Conservation (phyloP, 2,797 vertebrate species). For the Buceros bicornis region DNA sequence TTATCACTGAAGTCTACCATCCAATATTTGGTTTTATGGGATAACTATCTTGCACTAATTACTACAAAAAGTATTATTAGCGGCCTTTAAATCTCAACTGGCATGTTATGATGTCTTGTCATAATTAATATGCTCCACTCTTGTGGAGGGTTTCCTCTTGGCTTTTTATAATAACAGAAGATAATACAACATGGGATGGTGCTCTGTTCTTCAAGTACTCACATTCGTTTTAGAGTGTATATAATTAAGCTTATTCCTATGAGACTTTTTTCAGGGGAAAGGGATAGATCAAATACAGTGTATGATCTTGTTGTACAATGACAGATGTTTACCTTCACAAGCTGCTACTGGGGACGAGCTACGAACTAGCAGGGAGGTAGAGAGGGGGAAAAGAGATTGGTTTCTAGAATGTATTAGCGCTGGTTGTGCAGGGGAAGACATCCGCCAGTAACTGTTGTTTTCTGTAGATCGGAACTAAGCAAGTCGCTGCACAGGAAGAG, state of each 20-base stretch:
- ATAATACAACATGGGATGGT: neutral
- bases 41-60: constrained; percentile 57
- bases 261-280: neutral
- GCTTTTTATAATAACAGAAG: constrained; percentile 20
- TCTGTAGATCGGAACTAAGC: neutral
- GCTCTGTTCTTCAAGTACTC: constrained; percentile 31
- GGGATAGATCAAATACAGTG: neutral
- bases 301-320: neutral
- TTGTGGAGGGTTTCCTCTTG: constrained; percentile 18
- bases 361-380: neutral
- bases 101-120: constrained; percentile 11
- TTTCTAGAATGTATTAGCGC: neutral
- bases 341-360: neutral
- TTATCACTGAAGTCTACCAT: constrained; percentile 50
- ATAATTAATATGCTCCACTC: neutral
- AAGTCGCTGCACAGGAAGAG: neutral
- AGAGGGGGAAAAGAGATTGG: neutral
- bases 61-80: constrained; percentile 63
- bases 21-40: constrained; percentile 47
- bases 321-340: neutral
- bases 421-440: neutral
- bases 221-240: neutral
- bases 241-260: neutral
- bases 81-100: constrained; percentile 13
- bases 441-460: neutral